Percentiles rank a stretch among this genome's conserved stretches.
phyloP scores from a whole-genome alignment of 1,140 invertebrate species.

The Anoplolepis gracilipes region DNA sequence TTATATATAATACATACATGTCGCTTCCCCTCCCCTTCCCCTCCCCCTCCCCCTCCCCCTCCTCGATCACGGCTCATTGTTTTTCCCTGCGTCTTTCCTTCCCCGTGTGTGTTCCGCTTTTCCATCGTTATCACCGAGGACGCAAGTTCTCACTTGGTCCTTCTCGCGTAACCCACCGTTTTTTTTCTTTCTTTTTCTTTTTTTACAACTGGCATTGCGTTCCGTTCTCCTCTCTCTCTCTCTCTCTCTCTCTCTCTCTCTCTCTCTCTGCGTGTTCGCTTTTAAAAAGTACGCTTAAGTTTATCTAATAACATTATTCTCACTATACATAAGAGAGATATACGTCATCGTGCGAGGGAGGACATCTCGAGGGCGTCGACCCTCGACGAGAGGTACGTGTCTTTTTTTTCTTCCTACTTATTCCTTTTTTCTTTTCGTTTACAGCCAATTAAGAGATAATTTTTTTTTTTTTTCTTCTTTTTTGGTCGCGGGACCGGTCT shows the following conservation, averaged over 20 bases:
- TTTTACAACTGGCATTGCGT: conserved; percentile 84
- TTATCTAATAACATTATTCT: conserved; percentile 84
- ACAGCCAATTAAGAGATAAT: conserved; percentile 84
- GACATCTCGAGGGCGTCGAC: conserved; percentile 28
- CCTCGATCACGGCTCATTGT: conserved; percentile 33
- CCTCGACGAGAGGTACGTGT: conserved; percentile 49
- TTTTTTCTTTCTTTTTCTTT: conserved; percentile 62
- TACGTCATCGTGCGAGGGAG: conserved; percentile 68
- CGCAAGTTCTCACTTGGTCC: conserved; percentile 55
- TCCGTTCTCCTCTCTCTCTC: conserved; percentile 50
- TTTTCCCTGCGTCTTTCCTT: too few species aligned
- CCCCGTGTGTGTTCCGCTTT: neutral
- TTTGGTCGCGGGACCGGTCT: conserved; percentile 40
- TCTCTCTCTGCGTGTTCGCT: conserved; percentile 60
- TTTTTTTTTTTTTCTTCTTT: too few species aligned
- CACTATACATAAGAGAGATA: conserved; percentile 74
- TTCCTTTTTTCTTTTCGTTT: conserved; percentile 55
- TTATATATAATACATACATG: conserved; percentile 44
- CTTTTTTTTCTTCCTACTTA: neutral
- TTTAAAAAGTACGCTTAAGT: conserved; percentile 79
- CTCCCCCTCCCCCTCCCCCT: neutral
- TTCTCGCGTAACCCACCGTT: conserved; percentile 54
- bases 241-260: conserved; percentile 31
- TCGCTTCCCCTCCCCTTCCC: conserved; percentile 13
- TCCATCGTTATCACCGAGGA: conserved; percentile 41